A percentile compares a stretch with the other conserved stretches of the same genome.
These are phyloP conservation scores for Bungarus multicinctus DNA, from an alignment of 2,113 vertebrate genomes.

Conservation along the genomic window DNA sequence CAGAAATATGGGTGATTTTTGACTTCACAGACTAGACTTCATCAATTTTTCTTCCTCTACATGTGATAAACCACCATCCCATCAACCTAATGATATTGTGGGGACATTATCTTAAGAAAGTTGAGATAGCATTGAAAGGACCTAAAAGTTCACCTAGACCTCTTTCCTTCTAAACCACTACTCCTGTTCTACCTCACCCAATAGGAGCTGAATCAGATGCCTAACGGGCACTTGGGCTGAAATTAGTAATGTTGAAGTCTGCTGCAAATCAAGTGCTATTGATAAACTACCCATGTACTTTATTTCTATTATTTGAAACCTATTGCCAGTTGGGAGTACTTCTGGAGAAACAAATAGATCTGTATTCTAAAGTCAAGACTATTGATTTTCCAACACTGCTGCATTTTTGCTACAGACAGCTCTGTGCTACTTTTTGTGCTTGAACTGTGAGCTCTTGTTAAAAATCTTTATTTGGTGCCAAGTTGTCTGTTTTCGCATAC, in stretches of 20 bases:
- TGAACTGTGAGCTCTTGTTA: slow-evolving; percentile 8
- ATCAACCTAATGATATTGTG: background rate
- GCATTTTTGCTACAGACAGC: background rate
- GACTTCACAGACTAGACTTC: background rate
- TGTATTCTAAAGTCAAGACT: background rate
- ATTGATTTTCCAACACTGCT: background rate
- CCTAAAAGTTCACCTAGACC: background rate
- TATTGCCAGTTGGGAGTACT: background rate
- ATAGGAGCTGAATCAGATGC: background rate
- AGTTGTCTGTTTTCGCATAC: background rate
- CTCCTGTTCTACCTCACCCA: background rate
- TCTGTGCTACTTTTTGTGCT: background rate
- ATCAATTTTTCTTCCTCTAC: background rate
- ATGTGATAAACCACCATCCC: background rate
- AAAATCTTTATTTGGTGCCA: slow-evolving; percentile 4
- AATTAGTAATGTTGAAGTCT: background rate
- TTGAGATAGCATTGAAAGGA: background rate
- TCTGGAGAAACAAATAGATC: background rate
- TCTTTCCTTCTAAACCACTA: background rate
- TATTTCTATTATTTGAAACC: background rate
- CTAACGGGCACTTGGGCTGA: background rate
- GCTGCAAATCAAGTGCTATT: background rate
- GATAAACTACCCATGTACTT: background rate
- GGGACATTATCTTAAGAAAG: background rate
- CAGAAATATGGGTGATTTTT: background rate